Conservation (phyloP, 2,888 invertebrate species). For the Cerastis leucographa region DNA sequence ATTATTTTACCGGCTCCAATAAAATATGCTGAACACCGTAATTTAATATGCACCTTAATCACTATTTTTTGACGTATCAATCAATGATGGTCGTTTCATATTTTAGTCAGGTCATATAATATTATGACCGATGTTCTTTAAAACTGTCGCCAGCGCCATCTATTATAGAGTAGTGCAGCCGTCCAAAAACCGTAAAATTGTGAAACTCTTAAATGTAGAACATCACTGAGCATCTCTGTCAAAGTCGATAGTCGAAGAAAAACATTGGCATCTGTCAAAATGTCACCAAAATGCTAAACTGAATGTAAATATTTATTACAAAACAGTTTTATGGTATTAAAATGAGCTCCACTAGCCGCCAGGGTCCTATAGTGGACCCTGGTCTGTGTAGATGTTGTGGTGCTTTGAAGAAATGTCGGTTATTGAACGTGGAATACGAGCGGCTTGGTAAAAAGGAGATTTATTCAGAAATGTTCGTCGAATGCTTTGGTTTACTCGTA, state of each 20-base stretch:
- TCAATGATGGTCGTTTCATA: no score
- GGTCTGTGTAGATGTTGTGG: conserved; percentile 85
- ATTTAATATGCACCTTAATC: no score
- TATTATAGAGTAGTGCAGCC: conserved; percentile 19
- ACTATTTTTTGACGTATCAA: no score
- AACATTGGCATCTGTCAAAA: conserved; percentile 35
- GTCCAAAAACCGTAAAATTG: neutral
- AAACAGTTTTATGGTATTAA: conserved; percentile 21
- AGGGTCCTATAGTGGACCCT: conserved; percentile 81
- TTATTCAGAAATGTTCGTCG: conserved; percentile 84
- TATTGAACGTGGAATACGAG: conserved; percentile 82
- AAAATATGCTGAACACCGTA: no score
- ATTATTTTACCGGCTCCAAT: no score
- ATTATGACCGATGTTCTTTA: no score
- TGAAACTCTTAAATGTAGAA: no score
- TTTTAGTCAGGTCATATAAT: no score
- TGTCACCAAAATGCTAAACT: conserved; percentile 13
- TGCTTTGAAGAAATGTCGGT: conserved; percentile 81
- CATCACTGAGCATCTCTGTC: conserved; percentile 29
- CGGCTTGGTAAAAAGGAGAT: conserved; percentile 82
- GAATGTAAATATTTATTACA: conserved; percentile 56
- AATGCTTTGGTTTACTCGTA: conserved; percentile 84
- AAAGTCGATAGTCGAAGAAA: conserved; percentile 48
- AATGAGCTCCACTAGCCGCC: conserved; percentile 71
- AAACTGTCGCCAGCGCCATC: conserved; percentile 22